Evolutionary conservation across 2,113 vertebrate species (phyloP), one percentile per base, ranked within the genome.

Genomic region (Caretta caretta): DNA sequence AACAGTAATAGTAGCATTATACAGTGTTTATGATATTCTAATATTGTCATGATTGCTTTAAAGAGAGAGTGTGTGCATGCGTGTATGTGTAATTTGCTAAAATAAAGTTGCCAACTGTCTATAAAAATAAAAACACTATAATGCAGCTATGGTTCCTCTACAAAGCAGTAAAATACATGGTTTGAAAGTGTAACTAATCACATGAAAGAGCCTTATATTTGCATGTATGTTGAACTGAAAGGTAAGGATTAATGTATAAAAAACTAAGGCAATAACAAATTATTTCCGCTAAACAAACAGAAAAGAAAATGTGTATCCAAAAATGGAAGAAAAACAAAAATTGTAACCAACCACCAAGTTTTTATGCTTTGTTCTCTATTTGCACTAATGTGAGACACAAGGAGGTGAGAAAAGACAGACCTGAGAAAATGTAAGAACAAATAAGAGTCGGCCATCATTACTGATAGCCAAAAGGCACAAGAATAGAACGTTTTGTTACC

Each of bases 171-270:
- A 3, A 17, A 2, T 1, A 22, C 27, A 20, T 22, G 84, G 0
- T 6, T 12, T n/a, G 83, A 2, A 22, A 82, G 42, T 0, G 1
- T 1, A 76, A 54, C 59, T 56, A 1, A 0, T 3, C 16, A 2
- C 49, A 62, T n/a, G 8, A 1, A 14, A 4, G 38, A 9, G 14
- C 20, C 6, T 42, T 17, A 14, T 13, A 0, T n/a, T 3, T 4
- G 0, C 0, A 48, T 17, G 72, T 35, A 16, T 54, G 2, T 8
- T 53, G 49, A 83, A 42, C 51, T 5, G 22, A 7, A 62, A 57
- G 22, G 14, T 54, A 81, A 17, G 11, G 76, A 59, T 57, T 17
- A 2, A 48, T 51, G 53, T n/a, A 46, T 62, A 57, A 82, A 48
- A 48, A 76, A 5, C 5, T 8, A 27, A 54, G 42, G 78, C 53